These are phyloP conservation scores for Talpa occidentalis DNA, from an alignment of 2,113 vertebrate species.

Conservation along the genomic window DNA sequence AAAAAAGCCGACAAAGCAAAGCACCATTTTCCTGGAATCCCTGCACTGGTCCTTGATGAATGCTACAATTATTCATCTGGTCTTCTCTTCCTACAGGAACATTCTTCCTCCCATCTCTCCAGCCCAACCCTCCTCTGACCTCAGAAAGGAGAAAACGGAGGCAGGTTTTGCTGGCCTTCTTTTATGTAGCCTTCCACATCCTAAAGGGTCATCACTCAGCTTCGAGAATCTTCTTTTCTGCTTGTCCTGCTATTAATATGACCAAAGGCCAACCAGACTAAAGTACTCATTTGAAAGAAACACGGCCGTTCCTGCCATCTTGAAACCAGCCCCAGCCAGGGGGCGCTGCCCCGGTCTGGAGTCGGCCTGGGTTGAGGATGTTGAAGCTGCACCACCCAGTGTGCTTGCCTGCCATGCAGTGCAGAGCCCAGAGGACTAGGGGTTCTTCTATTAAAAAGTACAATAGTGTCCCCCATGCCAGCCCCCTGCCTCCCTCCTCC, in stretches of 20 bases:
- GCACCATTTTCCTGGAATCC: background rate
- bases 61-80: background rate
- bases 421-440: background rate
- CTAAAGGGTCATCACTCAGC: background rate
- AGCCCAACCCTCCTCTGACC: background rate
- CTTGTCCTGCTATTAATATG: background rate
- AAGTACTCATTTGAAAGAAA: background rate
- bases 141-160: background rate
- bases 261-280: background rate
- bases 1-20: background rate
- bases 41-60: background rate
- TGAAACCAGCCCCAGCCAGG: background rate
- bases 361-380: background rate
- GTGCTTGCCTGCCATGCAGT: background rate
- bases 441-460: conserved; percentile 3
- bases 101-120: background rate
- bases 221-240: background rate
- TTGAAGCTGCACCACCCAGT: background rate
- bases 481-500: background rate
- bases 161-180: background rate
- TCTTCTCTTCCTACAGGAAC: background rate
- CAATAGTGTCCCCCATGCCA: background rate
- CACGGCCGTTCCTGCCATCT: background rate
- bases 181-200: background rate
- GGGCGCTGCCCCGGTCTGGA: conserved; percentile 24